Percentiles rank a stretch among this genome's conserved stretches.
phyloP scores from a whole-genome alignment of 2,888 invertebrate genomes.

The Drosophila affinis region DNA sequence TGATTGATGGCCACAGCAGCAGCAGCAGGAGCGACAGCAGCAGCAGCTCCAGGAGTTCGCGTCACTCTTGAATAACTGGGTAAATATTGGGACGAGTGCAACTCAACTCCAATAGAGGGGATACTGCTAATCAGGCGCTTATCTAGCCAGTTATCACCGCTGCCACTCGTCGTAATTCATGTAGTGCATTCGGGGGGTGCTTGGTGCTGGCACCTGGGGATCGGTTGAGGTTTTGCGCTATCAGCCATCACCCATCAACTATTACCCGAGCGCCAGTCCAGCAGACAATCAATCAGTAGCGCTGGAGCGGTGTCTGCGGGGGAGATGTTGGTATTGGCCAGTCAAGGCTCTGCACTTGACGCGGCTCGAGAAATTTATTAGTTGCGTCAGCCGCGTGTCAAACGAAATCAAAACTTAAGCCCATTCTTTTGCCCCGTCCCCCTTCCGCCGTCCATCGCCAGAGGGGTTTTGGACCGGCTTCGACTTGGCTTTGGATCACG shows the following conservation, averaged over 20 bases:
- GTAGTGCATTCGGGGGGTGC: slow-evolving; percentile 23
- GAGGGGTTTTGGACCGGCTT: slow-evolving; percentile 7
- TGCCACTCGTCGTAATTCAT: slow-evolving; percentile 61
- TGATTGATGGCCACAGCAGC: slow-evolving; percentile 63
- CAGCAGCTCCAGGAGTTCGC: slow-evolving; percentile 38
- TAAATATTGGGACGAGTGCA: slow-evolving; percentile 63
- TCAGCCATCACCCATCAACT: slow-evolving; percentile 48
- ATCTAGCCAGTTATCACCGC: slow-evolving; percentile 56
- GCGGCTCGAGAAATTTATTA: slow-evolving; percentile 63
- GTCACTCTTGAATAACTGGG: slow-evolving; percentile 74
- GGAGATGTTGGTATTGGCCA: slow-evolving; percentile 28
- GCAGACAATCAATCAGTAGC: slow-evolving; percentile 65
- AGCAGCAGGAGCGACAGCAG: not conserved
- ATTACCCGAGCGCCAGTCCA: slow-evolving; percentile 23
- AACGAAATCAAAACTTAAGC: slow-evolving; percentile 67
- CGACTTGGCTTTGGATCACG: not conserved
- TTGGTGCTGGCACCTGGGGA: slow-evolving; percentile 6
- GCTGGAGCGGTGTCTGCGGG: not conserved
- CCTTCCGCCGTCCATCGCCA: too few species aligned
- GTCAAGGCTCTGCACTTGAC: slow-evolving; percentile 51
- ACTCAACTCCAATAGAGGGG: slow-evolving; percentile 27
- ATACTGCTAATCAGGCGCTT: slow-evolving; percentile 74
- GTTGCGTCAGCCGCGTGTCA: slow-evolving; percentile 74
- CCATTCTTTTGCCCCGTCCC: slow-evolving; percentile 43
- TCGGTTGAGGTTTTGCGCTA: slow-evolving; percentile 16